These are phyloP conservation scores for Callipepla squamata DNA, from an alignment of 2,113 vertebrate species.

Conservation along the genomic window DNA sequence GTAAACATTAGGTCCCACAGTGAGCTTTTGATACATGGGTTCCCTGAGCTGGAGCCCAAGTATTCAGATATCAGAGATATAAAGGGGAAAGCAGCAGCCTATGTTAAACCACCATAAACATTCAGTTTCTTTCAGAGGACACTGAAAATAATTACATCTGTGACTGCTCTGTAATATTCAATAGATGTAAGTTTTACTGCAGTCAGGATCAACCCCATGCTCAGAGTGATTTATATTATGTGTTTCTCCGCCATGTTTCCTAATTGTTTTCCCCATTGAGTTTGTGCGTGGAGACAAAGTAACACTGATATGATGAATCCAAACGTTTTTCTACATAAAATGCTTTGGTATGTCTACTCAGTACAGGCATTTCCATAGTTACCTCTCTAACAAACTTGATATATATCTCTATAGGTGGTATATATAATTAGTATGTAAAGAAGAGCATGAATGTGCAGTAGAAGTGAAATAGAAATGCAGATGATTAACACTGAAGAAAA, in stretches of 20 bases:
- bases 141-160: not conserved
- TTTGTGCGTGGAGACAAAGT: not conserved
- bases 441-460: not conserved
- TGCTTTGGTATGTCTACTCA: not conserved
- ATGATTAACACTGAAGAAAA: not conserved
- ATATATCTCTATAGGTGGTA: not conserved
- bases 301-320: not conserved
- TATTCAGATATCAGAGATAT: not conserved
- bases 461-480: not conserved
- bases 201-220: accelerated
- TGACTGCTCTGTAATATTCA: not conserved
- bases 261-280: not conserved
- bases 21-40: not conserved
- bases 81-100: not conserved
- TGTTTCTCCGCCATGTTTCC: not conserved
- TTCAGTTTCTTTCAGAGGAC: not conserved
- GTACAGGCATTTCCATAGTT: not conserved
- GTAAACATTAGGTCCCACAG: accelerated
- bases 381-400: not conserved
- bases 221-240: not conserved
- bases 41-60: not conserved
- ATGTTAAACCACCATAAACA: not conserved
- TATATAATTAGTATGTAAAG: not conserved
- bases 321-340: not conserved
- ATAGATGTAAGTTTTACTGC: not conserved